Base-by-base conservation (phyloP, 2,797 vertebrate species). In the Gymnoscopelus microlampas region DNA sequence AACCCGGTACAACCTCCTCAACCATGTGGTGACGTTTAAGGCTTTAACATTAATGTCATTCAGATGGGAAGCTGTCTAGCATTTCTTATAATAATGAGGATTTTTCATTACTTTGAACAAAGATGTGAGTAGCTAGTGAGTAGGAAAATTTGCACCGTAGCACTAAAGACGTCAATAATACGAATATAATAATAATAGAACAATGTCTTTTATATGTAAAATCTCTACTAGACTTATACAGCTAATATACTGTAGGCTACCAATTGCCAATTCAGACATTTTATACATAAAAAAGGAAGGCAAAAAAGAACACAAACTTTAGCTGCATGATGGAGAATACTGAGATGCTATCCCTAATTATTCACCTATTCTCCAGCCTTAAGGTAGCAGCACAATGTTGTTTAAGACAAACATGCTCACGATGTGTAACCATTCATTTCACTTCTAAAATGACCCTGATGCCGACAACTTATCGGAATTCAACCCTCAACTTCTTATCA, bases 161-260 rank as follows among this genome's bases (percentile, higher is more conserved):
- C 88, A 86, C 85, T 78, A 88, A 84, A 85, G 54, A 84, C 83
- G 71, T 80, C 87, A 82, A 83, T 82, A 78, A 88, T 81, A 87
- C 83, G 89, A 91, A 88, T 88, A 86, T 79, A 90, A 81, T 85
- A 51, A 76, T 78, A 83, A 79, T 68, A 85, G 77, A 88, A 85
- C 79, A 73, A 76, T 67, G 76, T 84, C 85, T 82, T 64, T 79
- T 66, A 71, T 88, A 89, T 82, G 71, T 86, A 90, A 82, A 91
- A 70, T 80, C 78, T 78, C 82, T 76, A 85, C 85, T 82, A 73
- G 75, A 85, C 78, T 72, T 64, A 59, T 77, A 86, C 84, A 47
- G 81, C 83, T 89, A 90, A 85, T 82, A 82, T 71, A 44, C 39
- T 44, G 39, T 44, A 75, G 80, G 77, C 66, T 82, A 86, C 59